Evolutionary conservation across 2,113 vertebrate species (phyloP).

Genomic region (Eretmochelys imbricata): DNA sequence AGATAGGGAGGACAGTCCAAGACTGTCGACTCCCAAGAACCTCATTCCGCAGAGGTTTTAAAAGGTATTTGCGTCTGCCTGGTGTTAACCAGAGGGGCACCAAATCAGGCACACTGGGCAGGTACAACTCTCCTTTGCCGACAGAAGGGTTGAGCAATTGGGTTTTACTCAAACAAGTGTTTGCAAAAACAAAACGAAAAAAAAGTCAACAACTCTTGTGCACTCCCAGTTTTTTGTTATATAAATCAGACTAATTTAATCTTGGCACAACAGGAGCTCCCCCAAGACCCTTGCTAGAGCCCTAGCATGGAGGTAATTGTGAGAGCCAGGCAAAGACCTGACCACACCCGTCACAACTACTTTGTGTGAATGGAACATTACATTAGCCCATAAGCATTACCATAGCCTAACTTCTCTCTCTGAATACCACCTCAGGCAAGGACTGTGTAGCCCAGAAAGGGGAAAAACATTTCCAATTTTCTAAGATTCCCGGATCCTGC

Average conservation of each 20-base stretch:
- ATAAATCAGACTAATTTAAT: too few species aligned
- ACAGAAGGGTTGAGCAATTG: too few species aligned
- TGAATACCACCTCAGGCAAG: background rate
- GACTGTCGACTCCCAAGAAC: background rate
- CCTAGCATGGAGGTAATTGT: slow-evolving; percentile 4
- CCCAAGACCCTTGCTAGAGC: background rate
- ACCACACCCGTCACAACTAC: background rate
- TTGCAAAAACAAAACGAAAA: too few species aligned
- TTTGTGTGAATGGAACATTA: slow-evolving; percentile 13
- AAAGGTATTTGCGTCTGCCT: background rate
- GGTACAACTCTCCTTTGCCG: background rate
- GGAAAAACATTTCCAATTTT: background rate
- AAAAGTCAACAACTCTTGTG: too few species aligned
- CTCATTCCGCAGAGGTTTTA: background rate
- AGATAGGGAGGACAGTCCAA: background rate
- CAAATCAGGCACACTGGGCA: background rate
- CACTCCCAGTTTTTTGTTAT: too few species aligned
- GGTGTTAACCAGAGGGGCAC: background rate
- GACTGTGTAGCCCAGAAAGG: too few species aligned
- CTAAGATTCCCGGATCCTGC: background rate
- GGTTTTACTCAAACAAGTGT: too few species aligned
- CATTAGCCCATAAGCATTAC: background rate
- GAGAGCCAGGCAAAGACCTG: slow-evolving; percentile 15
- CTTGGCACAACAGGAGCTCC: background rate
- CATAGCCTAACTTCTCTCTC: background rate